A percentile compares a stretch with the other conserved stretches of the same genome.
phyloP scores from a whole-genome alignment of 2,888 invertebrate species.

The Cephonodes hylas region DNA sequence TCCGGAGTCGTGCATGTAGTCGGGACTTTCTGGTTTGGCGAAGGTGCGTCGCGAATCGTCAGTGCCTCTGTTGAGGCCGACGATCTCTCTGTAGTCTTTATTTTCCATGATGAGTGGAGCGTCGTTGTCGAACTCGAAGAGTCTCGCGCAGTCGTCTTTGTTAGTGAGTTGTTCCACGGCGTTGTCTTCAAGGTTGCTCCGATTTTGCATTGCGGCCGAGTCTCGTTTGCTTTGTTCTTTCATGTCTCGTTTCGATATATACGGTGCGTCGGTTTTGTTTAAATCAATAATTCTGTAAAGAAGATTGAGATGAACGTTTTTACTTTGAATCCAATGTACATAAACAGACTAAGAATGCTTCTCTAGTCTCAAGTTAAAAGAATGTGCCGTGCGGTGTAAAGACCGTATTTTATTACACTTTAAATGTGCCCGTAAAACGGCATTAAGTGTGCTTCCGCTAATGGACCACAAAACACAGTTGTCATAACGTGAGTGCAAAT shows the following conservation, averaged over 20 bases:
- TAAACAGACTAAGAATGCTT: no score
- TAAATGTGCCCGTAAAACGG: no score
- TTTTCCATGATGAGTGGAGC: conserved; percentile 76
- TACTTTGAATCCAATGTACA: neutral
- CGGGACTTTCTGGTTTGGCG: conserved; percentile 74
- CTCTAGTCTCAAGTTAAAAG: no score
- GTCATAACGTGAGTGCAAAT: no score
- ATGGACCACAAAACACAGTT: no score
- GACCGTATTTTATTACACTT: no score
- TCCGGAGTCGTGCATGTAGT: conserved; percentile 80
- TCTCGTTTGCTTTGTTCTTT: conserved; percentile 60
- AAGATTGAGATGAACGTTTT: neutral
- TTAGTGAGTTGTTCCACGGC: conserved; percentile 69
- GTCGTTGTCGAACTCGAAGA: conserved; percentile 82
- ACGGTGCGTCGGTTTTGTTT: conserved; percentile 71
- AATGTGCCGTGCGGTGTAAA: no score
- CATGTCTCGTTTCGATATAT: conserved; percentile 65
- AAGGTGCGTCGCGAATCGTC: conserved; percentile 76
- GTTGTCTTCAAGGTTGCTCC: conserved; percentile 60
- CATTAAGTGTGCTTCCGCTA: no score
- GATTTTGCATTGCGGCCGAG: conserved; percentile 48
- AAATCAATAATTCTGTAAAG: conserved; percentile 75
- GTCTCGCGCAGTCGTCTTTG: conserved; percentile 73
- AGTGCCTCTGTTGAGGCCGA: conserved; percentile 73
- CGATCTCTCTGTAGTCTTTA: conserved; percentile 72